Evolutionary conservation across 2,888 invertebrate species (phyloP).

Genomic region (Empis stercorea): DNA sequence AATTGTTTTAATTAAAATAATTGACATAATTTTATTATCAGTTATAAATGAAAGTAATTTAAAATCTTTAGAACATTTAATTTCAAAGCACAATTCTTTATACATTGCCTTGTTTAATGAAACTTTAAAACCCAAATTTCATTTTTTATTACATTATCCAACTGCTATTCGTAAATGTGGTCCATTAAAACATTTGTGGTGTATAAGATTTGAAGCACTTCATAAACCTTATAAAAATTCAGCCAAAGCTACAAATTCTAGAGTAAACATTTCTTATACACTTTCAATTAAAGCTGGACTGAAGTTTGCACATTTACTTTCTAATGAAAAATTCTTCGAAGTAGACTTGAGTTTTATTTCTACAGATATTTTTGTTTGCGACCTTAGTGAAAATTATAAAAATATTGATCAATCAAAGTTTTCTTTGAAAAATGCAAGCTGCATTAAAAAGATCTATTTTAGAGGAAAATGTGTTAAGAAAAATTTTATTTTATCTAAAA

Average conservation of each 20-base stretch:
- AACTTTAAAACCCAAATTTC: slow-evolving; percentile 10
- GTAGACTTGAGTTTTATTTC: neutral
- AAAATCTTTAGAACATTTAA: neutral
- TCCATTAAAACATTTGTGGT: slow-evolving; percentile 10
- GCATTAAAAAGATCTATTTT: too few species aligned
- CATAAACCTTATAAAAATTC: slow-evolving; percentile 8
- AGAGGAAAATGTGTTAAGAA: neutral
- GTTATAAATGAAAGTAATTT: slow-evolving; percentile 4
- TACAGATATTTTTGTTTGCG: neutral
- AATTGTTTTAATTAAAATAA: slow-evolving; percentile 6
- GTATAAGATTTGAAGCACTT: slow-evolving; percentile 8
- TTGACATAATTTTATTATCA: slow-evolving; percentile 8
- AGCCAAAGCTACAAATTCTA: slow-evolving; percentile 5
- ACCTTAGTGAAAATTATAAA: slow-evolving; percentile 1
- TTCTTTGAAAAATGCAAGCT: neutral
- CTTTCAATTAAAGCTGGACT: slow-evolving; percentile 8
- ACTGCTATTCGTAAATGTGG: slow-evolving; percentile 10
- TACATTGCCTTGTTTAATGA: slow-evolving; percentile 9
- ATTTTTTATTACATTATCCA: slow-evolving; percentile 10
- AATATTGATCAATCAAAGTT: neutral
- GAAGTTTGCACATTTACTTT: slow-evolving; percentile 8
- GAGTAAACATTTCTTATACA: slow-evolving; percentile 7
- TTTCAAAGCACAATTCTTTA: slow-evolving; percentile 7
- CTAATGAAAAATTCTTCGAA: neutral
- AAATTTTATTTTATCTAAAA: slow-evolving; percentile 4